Base-by-base conservation (phyloP, 2,113 vertebrate genomes). In the Pituophis catenifer region DNA sequence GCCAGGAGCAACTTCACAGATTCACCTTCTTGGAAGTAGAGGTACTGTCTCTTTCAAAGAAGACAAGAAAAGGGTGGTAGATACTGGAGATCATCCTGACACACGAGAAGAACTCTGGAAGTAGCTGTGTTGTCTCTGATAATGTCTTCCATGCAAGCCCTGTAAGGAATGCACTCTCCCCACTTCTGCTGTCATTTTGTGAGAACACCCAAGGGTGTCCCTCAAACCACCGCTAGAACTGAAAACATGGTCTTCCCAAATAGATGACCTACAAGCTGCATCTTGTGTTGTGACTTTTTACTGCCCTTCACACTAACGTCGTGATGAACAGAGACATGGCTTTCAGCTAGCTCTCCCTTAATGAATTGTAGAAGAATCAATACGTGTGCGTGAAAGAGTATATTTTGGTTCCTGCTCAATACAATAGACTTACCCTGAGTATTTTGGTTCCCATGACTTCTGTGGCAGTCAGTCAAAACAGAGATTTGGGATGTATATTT, bases 391-490 rank as follows among this genome's bases (percentile, higher is more conserved):
- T 92, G 24, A 5, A 55, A 33, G 57, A 8, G 12, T 12, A 0
- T 89, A 15, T 91, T 93, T 94, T 57, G 58, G 38, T 58, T 93
- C 38, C 1, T 29, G 44, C 29, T 89, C 26, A 1, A n/a, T 44
- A 89, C 26, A 86, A 92, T 95, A 90, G 1, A 1, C 55, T 70
- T 88, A 38, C 48, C 29, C 19, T 86, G 12, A 91, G 65, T 88
- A 53, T 92, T 92, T 91, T 93, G 88, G 1, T 91, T 59, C 29
- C 70, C n/a, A 6, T 17, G 89, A 17, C 59, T 95, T 90, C n/a
- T 8, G 17, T 0, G 12, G 91, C 0, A 96, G 87, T 48, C 62
- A 91, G 53, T 29, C 0, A 2, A 85, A 93, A 91, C 15, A 57
- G 75, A 93, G 50, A 92, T 92, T 92, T 65, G 91, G 17, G 50